Evolutionary conservation across 2,888 invertebrate genomes (phyloP).

Genomic region (Callosobruchus maculatus): DNA sequence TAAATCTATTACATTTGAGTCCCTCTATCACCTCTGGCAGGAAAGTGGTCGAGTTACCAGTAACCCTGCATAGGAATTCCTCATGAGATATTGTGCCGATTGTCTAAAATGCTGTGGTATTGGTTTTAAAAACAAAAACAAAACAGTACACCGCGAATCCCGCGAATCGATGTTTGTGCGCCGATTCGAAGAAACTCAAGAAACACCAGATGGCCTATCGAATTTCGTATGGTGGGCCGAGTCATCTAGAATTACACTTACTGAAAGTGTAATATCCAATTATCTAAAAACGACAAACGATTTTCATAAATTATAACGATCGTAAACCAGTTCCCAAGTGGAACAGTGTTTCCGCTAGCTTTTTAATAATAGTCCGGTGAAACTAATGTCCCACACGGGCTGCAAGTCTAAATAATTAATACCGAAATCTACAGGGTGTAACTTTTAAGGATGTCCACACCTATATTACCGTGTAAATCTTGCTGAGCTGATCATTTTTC

Average conservation of each 20-base stretch:
- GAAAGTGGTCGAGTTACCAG: no score
- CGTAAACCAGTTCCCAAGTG: slow-evolving; percentile 9
- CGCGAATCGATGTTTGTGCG: neutral
- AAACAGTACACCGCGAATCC: neutral
- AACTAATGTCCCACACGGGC: no score
- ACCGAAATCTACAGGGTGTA: no score
- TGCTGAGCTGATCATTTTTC: no score
- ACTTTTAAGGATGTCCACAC: no score
- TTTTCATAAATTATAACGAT: neutral
- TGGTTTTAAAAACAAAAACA: neutral
- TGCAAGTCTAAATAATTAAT: no score
- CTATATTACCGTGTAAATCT: no score
- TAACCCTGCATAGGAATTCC: no score
- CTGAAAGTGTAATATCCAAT: neutral
- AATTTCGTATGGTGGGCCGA: neutral
- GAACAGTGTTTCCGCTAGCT: slow-evolving; percentile 6
- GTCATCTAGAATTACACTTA: neutral
- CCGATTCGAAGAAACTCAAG: neutral
- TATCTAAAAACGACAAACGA: neutral
- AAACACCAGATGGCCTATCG: neutral
- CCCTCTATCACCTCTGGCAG: no score
- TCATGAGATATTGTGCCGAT: no score
- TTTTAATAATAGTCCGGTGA: neutral
- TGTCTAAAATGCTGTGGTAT: no score
- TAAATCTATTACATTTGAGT: no score